These are phyloP conservation scores for Mormyrus iriodes DNA, from an alignment of 2,113 vertebrate genomes.

Conservation along the genomic window DNA sequence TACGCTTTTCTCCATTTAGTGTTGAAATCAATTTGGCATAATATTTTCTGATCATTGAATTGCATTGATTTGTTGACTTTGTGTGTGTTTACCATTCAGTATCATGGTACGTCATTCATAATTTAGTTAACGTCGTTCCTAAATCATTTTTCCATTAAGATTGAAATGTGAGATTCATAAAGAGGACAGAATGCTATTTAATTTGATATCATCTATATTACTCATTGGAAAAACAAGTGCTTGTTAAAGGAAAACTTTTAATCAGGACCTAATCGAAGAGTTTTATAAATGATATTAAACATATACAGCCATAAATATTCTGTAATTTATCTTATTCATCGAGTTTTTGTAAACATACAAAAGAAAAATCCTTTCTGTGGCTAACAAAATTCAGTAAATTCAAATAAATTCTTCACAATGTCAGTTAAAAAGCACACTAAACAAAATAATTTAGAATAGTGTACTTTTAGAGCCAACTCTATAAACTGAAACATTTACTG, in stretches of 20 bases:
- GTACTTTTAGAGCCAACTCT: neutral
- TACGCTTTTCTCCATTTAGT: neutral
- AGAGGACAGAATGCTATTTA: neutral
- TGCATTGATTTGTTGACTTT: neutral
- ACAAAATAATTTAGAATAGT: neutral
- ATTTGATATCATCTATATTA: constrained; percentile 15
- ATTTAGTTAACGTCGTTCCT: constrained; percentile 1
- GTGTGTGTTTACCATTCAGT: neutral
- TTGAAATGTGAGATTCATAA: neutral
- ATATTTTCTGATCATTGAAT: neutral
- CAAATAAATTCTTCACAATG: neutral
- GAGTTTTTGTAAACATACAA: neutral
- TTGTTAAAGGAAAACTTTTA: neutral
- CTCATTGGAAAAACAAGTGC: neutral
- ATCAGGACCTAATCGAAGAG: neutral
- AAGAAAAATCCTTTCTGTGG: neutral
- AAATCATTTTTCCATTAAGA: neutral
- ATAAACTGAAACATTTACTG: neutral
- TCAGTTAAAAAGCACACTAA: neutral
- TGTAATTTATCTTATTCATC: neutral
- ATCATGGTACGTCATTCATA: constrained; percentile 14
- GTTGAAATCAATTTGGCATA: neutral
- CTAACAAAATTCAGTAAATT: neutral
- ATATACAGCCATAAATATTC: neutral
- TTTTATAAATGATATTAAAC: neutral